Conservation (phyloP, 2,888 invertebrate species). For the Lasioglossum vierecki region DNA sequence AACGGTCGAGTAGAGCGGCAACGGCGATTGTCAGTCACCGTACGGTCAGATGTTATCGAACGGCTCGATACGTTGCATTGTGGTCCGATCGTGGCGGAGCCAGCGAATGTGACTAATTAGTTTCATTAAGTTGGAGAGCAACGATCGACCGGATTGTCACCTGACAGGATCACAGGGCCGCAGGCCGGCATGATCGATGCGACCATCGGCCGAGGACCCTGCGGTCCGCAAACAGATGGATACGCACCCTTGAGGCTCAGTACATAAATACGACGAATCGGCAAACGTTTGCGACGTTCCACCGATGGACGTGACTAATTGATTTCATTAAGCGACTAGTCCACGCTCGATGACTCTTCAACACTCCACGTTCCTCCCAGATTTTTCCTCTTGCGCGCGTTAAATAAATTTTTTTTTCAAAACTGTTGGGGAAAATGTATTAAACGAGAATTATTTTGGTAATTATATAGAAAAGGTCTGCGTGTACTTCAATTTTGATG, state of each 20-base stretch:
- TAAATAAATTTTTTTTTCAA: not conserved
- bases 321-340: constrained; percentile 27
- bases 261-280: constrained; percentile 28
- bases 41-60: constrained; percentile 42
- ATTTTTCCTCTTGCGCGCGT: too few relatives aligned
- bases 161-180: constrained; percentile 36
- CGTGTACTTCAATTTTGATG: too few relatives aligned
- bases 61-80: constrained; percentile 36
- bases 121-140: constrained; percentile 59
- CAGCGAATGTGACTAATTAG: constrained; percentile 59
- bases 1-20: not conserved
- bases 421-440: not conserved
- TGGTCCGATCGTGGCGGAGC: constrained; percentile 38
- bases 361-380: not conserved
- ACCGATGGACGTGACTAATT: constrained; percentile 45
- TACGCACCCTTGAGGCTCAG: constrained; percentile 9
- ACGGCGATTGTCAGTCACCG: constrained; percentile 22
- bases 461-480: too few relatives aligned
- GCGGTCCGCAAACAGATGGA: constrained; percentile 10
- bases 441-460: too few relatives aligned
- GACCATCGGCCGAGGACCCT: not conserved
- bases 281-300: constrained; percentile 16
- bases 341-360: not conserved
- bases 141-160: constrained; percentile 50
- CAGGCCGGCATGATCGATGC: constrained; percentile 37